These are phyloP conservation scores for Eucera pruinosa DNA, from an alignment of 2,888 invertebrate genomes.

Conservation along the genomic window DNA sequence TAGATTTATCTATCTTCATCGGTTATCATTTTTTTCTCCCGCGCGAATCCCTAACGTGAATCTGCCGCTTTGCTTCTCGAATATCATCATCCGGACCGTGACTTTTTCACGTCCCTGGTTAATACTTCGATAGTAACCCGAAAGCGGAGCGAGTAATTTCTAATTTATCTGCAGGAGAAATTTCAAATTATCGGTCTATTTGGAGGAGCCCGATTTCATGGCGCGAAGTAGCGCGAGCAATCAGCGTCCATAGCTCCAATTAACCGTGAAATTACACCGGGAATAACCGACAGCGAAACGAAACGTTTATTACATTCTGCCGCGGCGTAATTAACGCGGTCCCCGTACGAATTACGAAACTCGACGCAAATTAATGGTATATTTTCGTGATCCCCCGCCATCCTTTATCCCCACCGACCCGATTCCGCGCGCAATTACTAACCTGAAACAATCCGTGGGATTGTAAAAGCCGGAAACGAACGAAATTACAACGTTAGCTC, in stretches of 20 bases:
- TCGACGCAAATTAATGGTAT: constrained; percentile 46
- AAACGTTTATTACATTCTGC: constrained; percentile 53
- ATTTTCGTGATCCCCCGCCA: constrained; percentile 32
- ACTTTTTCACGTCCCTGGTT: not conserved
- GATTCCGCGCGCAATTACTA: not conserved
- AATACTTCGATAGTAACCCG: not conserved
- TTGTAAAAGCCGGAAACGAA: not conserved
- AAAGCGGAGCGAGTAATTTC: not conserved
- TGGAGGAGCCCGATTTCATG: not conserved
- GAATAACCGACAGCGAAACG: constrained; percentile 43
- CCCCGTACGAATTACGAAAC: constrained; percentile 33
- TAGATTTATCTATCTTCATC: constrained; percentile 11
- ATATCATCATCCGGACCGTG: too few species aligned
- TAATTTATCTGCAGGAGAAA: not conserved
- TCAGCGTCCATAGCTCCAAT: constrained; percentile 31
- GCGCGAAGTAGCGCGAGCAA: constrained; percentile 15
- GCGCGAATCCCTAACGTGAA: not conserved
- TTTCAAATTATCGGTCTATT: not conserved
- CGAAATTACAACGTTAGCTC: constrained; percentile 1
- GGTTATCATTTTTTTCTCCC: not conserved
- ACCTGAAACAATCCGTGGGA: constrained; percentile 1
- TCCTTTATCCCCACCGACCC: not conserved
- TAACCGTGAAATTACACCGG: constrained; percentile 49
- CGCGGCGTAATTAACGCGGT: constrained; percentile 40
- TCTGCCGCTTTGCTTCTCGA: not conserved